phyloP scores from a whole-genome alignment of 2,113 vertebrate genomes.

The Pavo muticus region DNA sequence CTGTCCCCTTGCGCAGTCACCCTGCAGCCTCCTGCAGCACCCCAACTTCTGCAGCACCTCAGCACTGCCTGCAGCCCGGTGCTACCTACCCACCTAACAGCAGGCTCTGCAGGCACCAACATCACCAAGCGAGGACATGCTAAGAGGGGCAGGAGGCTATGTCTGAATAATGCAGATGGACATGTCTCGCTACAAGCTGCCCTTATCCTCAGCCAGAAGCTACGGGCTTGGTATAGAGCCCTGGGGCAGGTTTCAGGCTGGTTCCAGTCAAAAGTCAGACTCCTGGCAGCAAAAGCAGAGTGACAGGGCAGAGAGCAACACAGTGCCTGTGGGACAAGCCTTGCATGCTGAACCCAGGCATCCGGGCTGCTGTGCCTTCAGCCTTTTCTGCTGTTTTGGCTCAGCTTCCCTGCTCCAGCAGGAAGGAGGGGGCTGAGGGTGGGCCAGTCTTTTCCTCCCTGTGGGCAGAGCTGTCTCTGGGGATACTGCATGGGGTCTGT shows the following conservation, averaged over 20 bases:
- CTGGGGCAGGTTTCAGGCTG: not conserved
- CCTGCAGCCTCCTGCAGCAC: not conserved
- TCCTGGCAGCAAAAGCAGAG: not conserved
- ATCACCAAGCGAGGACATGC: fast-evolving
- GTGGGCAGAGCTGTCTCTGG: not conserved
- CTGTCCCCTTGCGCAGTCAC: not conserved
- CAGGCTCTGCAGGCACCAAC: not conserved
- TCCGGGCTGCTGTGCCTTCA: not conserved
- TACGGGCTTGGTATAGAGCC: not conserved
- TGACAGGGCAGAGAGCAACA: not conserved
- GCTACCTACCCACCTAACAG: not conserved
- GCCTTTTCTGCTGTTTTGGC: not conserved
- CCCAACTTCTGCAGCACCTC: not conserved
- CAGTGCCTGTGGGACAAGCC: not conserved
- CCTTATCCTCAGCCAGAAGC: not conserved
- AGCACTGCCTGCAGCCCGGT: not conserved
- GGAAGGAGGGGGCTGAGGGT: not conserved
- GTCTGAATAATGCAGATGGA: not conserved
- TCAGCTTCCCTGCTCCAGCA: not conserved
- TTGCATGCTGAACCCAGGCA: not conserved
- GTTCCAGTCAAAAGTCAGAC: not conserved
- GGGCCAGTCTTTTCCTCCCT: not conserved
- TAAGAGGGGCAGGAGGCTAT: fast-evolving
- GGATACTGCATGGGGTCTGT: not conserved
- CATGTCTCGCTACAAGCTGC: not conserved